Evolutionary conservation across 2,888 invertebrate species (phyloP), one percentile per base, ranked within the genome.

Genomic region (Leptogaster cylindrica): DNA sequence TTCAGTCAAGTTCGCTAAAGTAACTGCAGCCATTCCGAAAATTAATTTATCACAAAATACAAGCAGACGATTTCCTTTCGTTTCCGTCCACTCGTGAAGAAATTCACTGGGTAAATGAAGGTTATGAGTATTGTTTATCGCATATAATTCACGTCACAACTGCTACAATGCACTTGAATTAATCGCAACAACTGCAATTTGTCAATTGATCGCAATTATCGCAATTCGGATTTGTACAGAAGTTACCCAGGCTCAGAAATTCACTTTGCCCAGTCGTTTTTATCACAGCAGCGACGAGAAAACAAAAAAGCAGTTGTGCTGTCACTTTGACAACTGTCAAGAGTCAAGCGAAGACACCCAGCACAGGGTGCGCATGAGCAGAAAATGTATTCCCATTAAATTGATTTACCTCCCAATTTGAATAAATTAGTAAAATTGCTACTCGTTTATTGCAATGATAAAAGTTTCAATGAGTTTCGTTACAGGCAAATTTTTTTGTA

Each of bases 1-100:
- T 77, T 88, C 87, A 41, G 67, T 70, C 58, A 81, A 84, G 75
- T 88, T 86, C 86, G 87, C 87, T 48, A 28, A 16, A 4, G 12
- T 61, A 61, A 44, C 28, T 28, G 41, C 44, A 16, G 16, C 23
- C n/a, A n/a, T n/a, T n/a, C 6, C 63, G 72, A 18, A 46, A 20
- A 1, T 20, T 50, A 10, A 25, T 4, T n/a, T n/a, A n/a, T n/a
- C n/a, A 20, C 2, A 27, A 20, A 28, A 12, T n/a, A 48, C 20
- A n/a, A 48, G 5, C 16, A 23, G 31, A 7, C 18, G 7, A n/a
- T n/a, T n/a, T n/a, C n/a, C 33, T n/a, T 12, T 7, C 14, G 12
- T 39, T 6, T 8, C 31, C 31, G 1, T 8, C 1, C 31, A n/a
- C n/a, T n/a, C n/a, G 10, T 36, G 4, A 36, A 10, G 4, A 4